phyloP scores from a whole-genome alignment of 2,888 invertebrate species.

The Busseola fusca region DNA sequence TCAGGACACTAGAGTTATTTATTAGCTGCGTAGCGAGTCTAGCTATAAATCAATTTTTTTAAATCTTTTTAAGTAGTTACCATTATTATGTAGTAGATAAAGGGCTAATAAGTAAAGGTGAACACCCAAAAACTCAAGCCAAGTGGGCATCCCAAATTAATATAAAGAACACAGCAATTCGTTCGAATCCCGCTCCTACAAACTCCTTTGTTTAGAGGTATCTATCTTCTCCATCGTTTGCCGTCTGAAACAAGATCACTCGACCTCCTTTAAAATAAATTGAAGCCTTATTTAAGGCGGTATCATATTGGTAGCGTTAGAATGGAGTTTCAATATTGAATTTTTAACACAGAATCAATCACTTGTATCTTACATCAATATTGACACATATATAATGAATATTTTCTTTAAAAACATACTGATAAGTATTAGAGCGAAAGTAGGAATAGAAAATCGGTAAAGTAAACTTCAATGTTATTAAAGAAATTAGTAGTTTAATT shows the following conservation, averaged over 20 bases:
- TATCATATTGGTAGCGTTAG: slow-evolving; percentile 12
- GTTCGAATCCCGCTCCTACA: neutral
- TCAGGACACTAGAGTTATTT: neutral
- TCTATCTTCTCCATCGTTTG: slow-evolving; percentile 32
- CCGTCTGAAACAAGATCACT: slow-evolving; percentile 33
- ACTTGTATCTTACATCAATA: neutral
- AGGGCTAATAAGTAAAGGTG: neutral
- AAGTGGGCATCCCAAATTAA: slow-evolving; percentile 9
- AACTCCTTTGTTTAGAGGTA: slow-evolving; percentile 18
- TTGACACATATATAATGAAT: neutral
- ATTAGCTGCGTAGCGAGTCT: neutral
- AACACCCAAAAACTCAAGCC: neutral
- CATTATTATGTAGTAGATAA: neutral
- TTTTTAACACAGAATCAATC: slow-evolving; percentile 1
- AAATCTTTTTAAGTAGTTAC: too few species aligned
- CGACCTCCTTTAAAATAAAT: slow-evolving; percentile 36
- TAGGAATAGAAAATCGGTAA: neutral
- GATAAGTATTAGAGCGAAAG: neutral
- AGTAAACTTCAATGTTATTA: neutral
- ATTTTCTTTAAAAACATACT: neutral
- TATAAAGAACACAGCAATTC: slow-evolving; percentile 9
- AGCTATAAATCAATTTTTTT: neutral
- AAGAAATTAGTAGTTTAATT: neutral
- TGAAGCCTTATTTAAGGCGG: slow-evolving; percentile 31
- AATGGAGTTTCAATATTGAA: slow-evolving; percentile 20